Conservation (phyloP, 1,140 invertebrate species). For the Zaprionus africanus region DNA sequence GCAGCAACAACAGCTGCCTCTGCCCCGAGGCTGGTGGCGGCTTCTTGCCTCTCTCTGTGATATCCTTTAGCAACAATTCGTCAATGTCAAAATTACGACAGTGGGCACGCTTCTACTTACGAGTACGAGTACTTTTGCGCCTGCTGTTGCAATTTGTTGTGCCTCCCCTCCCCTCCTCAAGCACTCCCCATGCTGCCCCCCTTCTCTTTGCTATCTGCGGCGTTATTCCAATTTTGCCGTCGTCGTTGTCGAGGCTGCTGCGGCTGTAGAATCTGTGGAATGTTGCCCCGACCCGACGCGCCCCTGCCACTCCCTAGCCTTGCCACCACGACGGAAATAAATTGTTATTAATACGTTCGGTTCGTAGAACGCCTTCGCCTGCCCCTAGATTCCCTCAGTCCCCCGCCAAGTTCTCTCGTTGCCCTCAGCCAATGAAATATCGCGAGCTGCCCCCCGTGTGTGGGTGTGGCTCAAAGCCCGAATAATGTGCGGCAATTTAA, state of each 20-base stretch:
- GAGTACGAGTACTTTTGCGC: slow-evolving; percentile 53
- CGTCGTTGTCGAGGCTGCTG: slow-evolving; percentile 11
- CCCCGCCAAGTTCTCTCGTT: neutral
- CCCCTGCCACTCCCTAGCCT: neutral
- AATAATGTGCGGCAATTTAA: slow-evolving; percentile 67
- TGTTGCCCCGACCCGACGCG: slow-evolving; percentile 10
- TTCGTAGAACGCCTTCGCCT: slow-evolving; percentile 40
- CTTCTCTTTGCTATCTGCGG: slow-evolving; percentile 18
- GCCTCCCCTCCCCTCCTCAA: neutral
- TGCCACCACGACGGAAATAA: slow-evolving; percentile 69
- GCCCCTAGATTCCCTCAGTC: slow-evolving; percentile 4
- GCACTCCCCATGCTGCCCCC: slow-evolving; percentile 3
- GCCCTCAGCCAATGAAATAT: slow-evolving; percentile 66
- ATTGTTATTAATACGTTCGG: slow-evolving; percentile 78
- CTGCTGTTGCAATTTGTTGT: slow-evolving; percentile 64
- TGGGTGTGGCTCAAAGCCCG: slow-evolving; percentile 26
- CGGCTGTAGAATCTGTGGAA: slow-evolving; percentile 45
- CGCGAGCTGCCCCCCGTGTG: slow-evolving; percentile 41
- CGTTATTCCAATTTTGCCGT: slow-evolving; percentile 20
- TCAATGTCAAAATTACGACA: slow-evolving; percentile 78
- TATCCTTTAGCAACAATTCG: slow-evolving; percentile 63
- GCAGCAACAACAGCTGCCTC: neutral
- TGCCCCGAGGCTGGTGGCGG: neutral
- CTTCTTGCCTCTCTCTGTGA: slow-evolving; percentile 28
- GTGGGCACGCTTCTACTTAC: slow-evolving; percentile 51